phyloP scores from a whole-genome alignment of 2,113 vertebrate genomes.

The Candoia aspera region DNA sequence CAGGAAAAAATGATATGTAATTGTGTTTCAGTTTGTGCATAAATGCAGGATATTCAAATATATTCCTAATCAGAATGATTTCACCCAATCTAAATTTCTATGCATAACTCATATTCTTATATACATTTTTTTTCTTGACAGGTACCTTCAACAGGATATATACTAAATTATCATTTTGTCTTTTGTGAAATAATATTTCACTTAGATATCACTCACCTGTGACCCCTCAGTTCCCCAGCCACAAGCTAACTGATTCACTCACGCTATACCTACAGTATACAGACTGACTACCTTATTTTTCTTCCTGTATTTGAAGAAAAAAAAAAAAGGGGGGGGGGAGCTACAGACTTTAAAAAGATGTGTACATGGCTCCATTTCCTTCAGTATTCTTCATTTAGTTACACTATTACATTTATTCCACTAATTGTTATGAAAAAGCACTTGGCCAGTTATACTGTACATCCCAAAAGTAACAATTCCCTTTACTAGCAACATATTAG shows the following conservation, averaged over 20 bases:
- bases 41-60: background rate
- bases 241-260: background rate
- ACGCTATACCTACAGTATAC: background rate
- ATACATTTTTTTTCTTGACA: background rate
- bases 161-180: background rate
- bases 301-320: background rate
- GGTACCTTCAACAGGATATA: background rate
- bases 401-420: constrained; percentile 40
- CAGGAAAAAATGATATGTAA: too few species aligned
- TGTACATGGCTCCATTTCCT: constrained; percentile 16
- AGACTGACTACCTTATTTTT: background rate
- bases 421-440: constrained; percentile 15
- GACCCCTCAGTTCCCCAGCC: background rate
- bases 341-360: constrained; percentile 33
- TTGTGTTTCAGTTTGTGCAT: too few species aligned
- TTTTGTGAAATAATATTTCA: background rate
- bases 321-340: background rate
- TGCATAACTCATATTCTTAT: background rate
- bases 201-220: background rate
- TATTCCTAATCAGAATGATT: background rate
- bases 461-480: constrained; percentile 15
- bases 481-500: constrained; percentile 23
- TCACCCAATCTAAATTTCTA: background rate
- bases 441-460: constrained; percentile 24
- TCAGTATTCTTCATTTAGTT: constrained; percentile 27